Evolutionary conservation across 1,140 invertebrate species (phyloP).

Genomic region (Coenobita brevimanus): DNA sequence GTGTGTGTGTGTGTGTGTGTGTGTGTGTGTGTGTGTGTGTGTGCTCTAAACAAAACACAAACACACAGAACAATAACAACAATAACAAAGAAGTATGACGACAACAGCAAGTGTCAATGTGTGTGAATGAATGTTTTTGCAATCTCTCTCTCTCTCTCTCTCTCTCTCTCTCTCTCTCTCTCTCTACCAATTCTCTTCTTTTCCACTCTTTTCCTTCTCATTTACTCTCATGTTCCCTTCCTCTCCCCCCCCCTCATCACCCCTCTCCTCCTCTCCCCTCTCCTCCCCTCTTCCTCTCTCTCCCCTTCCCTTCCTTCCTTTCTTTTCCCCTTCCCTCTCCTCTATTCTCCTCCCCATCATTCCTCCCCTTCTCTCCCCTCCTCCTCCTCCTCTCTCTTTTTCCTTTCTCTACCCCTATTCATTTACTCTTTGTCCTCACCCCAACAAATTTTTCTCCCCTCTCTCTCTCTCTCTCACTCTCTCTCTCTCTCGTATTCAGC

Average conservation of each 20-base stretch:
- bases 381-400: background rate
- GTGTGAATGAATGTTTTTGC: too few relatives aligned
- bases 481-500: too few relatives aligned
- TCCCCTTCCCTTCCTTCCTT: background rate
- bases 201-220: background rate
- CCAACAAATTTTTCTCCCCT: too few relatives aligned
- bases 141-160: background rate
- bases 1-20: too few relatives aligned
- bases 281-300: background rate
- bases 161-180: background rate
- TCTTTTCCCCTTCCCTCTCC: background rate
- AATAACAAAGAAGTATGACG: too few relatives aligned
- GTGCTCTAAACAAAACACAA: too few relatives aligned
- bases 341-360: slow-evolving; percentile 4
- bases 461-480: too few relatives aligned
- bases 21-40: too few relatives aligned
- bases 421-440: background rate
- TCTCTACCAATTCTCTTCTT: background rate
- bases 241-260: background rate
- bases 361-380: background rate
- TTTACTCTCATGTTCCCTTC: background rate
- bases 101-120: too few relatives aligned
- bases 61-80: too few relatives aligned
- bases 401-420: background rate
- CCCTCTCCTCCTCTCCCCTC: background rate